Evolutionary conservation across 2,888 invertebrate species (phyloP), one percentile per base, ranked within the genome.

Genomic region (Drosophila longiperda): DNA sequence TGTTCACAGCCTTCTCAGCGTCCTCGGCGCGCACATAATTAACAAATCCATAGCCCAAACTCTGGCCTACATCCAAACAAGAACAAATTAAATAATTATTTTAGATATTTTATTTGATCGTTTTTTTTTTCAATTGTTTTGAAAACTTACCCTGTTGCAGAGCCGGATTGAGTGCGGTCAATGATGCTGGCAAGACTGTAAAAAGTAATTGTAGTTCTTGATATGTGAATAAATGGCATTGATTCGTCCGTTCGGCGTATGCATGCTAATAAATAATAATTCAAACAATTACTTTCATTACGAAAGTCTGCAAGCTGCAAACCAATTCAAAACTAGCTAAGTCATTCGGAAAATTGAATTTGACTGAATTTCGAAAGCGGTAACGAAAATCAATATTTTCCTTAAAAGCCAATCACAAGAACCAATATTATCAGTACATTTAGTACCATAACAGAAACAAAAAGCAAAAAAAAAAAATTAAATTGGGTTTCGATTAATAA

Each of bases 41-140:
- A 93, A 99, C 99, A 94, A 99, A 99, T 91, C 99, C 99, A 94
- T 99, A 99, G 92, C 99, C 99, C 93, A 99, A 96, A 94, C 99
- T 99, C 95, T 99, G 99, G 92, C 99, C 99, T 92, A 66, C 23
- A 75, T 7, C 40, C 32, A 29, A 9, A 8, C 7, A 1, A 8
- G 11, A 23, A 15, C 23, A 26, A 8, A 4, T 34, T 26, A 20
- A 23, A 17, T 17, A 2, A n/a, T 38, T 7, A 15, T 9, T 33
- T 26, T 33, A 54, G 50, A 57, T 59, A n/a, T 52, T 20, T 45
- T 15, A 15, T 15, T 23, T 8, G 2, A 29, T 26, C 33, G 42
- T 29, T 7, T 55, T 40, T 29, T 7, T 55, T 40, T 9, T 29
- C 11, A 26, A 42, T n/a, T 7, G 1, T 34, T 34, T 34, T 34